These are phyloP conservation scores for Phalanger gymnotis DNA, from an alignment of 2,797 vertebrate species.

Conservation along the genomic window DNA sequence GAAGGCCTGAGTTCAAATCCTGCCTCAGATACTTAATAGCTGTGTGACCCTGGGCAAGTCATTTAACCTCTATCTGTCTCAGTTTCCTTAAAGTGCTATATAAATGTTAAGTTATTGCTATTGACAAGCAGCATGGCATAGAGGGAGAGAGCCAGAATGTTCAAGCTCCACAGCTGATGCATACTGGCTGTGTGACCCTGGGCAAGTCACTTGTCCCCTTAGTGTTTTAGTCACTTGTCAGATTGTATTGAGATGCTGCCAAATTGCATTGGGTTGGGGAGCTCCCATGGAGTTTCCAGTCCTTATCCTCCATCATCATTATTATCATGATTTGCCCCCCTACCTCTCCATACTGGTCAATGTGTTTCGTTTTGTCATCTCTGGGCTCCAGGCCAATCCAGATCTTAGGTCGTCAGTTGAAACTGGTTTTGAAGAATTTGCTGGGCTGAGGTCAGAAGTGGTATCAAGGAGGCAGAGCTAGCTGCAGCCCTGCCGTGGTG, in stretches of 20 bases:
- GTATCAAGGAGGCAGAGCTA: background rate
- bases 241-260: background rate
- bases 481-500: background rate
- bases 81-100: background rate
- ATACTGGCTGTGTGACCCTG: background rate
- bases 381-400: background rate
- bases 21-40: too few species aligned
- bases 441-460: background rate
- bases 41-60: too few species aligned
- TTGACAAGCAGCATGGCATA: background rate
- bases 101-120: background rate
- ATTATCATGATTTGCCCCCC: background rate
- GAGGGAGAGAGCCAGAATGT: background rate
- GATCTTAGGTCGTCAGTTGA: background rate
- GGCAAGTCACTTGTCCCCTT: background rate
- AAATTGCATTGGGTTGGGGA: background rate
- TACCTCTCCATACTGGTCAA: background rate
- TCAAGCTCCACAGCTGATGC: background rate
- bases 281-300: background rate
- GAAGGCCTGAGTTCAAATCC: background rate
- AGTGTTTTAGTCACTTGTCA: background rate
- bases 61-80: too few species aligned
- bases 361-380: background rate
- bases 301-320: background rate
- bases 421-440: background rate